Base-by-base conservation (phyloP, 2,888 invertebrate genomes). In the Abscondita cerata region DNA sequence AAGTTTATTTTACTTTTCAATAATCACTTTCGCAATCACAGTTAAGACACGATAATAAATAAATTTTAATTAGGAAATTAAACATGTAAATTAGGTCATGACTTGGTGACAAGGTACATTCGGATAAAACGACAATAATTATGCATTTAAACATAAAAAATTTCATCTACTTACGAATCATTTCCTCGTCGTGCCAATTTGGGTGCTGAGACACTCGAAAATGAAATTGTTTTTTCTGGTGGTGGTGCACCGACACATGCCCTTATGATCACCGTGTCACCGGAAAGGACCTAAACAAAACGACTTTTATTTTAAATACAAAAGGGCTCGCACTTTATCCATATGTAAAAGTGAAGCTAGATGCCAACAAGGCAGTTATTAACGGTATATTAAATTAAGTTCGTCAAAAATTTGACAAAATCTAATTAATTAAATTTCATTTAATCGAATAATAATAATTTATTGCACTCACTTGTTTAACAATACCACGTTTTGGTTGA, bases 241-340 rank as follows among this genome's bases (percentile, higher is more conserved):
- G 92, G 92, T 40, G 98, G 97, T 34, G 95, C 95, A 13, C 95
- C 94, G 0, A 92, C 91, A 67, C 89, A 86, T 65, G 90, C 95
- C 76, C 96, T 87, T 72, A 99, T 92, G 50, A 97, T 90, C 62
- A 99, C 87, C 59, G 97, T 92, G 83, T 99, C 99, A 59, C 98
- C 99, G 63, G 98, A 98, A 65, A 95, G 85, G 66, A 98, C 91
- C 98, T 98, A 70, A 48, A 84, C 80, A 65, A 63, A 56, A 53
- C 67, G 67, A 56, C 65, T 55, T 60, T 55, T 54, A 15, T 34
- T 3, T n/a, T 60, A 33, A 11, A n/a, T 46, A 56, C 40, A 54
- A 50, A 58, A 59, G 40, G 44, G 12, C 51, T 18, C 15, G 50
- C 8, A 18, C 34, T 6, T 40, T 13, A 20, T 50, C 64, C 64